phyloP scores from a whole-genome alignment of 2,888 invertebrate species.

The Pelosia muscerda region DNA sequence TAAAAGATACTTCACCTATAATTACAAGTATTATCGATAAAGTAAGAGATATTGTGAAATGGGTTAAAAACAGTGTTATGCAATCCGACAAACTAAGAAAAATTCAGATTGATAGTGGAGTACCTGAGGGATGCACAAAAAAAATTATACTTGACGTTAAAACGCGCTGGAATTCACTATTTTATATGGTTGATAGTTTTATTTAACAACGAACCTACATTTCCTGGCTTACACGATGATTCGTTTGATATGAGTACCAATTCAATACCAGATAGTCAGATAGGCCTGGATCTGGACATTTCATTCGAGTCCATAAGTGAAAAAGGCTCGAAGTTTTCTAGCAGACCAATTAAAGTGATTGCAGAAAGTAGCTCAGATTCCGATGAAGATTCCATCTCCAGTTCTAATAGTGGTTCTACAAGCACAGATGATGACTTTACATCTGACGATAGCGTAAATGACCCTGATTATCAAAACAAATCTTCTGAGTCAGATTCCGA shows the following conservation, averaged over 20 bases:
- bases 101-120: slow-evolving; percentile 44
- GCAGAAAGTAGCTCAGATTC: slow-evolving; percentile 3
- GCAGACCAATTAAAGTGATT: not conserved
- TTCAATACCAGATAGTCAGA: not conserved
- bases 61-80: not conserved
- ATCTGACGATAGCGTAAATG: slow-evolving; percentile 16
- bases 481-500: slow-evolving; percentile 2
- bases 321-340: not conserved
- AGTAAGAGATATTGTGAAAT: not conserved
- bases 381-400: no score
- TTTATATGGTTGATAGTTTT: slow-evolving; percentile 47
- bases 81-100: slow-evolving; percentile 41
- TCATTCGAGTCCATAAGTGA: not conserved
- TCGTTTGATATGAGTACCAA: not conserved
- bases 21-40: not conserved
- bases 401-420: no score
- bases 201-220: no score
- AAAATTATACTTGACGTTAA: slow-evolving; percentile 45
- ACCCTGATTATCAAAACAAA: slow-evolving; percentile 1
- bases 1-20: not conserved
- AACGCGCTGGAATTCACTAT: slow-evolving; percentile 44
- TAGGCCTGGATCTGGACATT: not conserved
- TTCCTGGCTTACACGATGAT: no score
- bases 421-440: no score
- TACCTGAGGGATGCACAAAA: slow-evolving; percentile 38